Conservation (phyloP, 2,888 invertebrate genomes). For the Agrilus mali region DNA sequence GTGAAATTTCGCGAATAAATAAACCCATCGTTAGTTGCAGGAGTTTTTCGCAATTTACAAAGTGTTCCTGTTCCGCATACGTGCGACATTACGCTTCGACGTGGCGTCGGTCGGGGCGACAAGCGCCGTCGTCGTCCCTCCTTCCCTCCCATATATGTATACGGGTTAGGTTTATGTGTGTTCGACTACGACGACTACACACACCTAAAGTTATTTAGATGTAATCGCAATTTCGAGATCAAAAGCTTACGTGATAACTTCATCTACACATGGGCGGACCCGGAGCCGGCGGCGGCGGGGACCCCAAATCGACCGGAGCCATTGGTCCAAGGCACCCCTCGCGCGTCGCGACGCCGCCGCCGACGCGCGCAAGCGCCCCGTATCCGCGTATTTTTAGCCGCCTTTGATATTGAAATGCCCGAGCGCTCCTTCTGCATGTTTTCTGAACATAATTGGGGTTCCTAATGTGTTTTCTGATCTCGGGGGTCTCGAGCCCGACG, state of each 20-base stretch:
- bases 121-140: no score
- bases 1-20: no score
- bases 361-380: constrained; percentile 19
- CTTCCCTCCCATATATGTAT: no score
- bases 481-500: neutral
- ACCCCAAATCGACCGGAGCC: constrained; percentile 36
- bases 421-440: constrained; percentile 22
- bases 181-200: no score
- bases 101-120: no score
- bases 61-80: no score
- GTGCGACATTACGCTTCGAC: no score
- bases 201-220: constrained; percentile 19
- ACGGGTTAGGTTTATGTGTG: no score
- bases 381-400: constrained; percentile 16
- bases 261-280: constrained; percentile 33
- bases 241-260: constrained; percentile 30
- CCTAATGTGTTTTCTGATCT: constrained; percentile 23
- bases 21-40: no score
- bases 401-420: constrained; percentile 30
- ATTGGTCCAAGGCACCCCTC: constrained; percentile 25
- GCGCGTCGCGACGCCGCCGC: constrained; percentile 19
- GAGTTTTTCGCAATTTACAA: no score
- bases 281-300: constrained; percentile 23
- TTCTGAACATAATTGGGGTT: constrained; percentile 27
- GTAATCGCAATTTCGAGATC: constrained; percentile 25